Evolutionary conservation across 2,113 vertebrate species (phyloP).

Genomic region (Cheirogaleus medius): DNA sequence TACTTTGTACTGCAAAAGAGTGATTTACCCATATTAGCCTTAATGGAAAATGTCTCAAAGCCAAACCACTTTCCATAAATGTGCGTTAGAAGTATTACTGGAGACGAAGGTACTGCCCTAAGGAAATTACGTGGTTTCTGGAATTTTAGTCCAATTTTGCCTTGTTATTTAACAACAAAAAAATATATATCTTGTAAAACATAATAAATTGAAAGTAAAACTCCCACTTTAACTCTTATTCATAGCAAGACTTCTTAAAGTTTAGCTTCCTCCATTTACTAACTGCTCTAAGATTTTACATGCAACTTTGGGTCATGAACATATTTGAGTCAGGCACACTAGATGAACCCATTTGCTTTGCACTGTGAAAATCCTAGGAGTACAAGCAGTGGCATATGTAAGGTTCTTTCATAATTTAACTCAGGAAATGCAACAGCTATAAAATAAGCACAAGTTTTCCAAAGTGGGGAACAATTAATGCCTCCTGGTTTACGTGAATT

Average conservation of each 20-base stretch:
- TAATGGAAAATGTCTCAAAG: not conserved
- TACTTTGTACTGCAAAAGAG: not conserved
- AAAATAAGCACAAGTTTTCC: too few relatives aligned
- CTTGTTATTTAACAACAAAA: not conserved
- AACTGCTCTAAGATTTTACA: not conserved
- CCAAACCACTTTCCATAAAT: not conserved
- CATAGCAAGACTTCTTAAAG: not conserved
- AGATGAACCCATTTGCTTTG: not conserved
- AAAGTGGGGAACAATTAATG: not conserved
- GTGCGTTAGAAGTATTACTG: too few relatives aligned
- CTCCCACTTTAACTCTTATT: not conserved
- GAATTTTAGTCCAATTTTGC: not conserved
- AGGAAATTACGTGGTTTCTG: not conserved
- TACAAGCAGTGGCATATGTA: not conserved
- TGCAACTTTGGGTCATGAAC: not conserved
- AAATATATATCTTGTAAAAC: not conserved
- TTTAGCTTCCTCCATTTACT: not conserved
- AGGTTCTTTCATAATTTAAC: not conserved
- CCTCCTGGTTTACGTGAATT: not conserved
- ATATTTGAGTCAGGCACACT: not conserved
- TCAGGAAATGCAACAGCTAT: not conserved
- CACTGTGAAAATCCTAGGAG: not conserved
- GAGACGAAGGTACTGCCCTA: not conserved
- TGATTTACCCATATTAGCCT: not conserved
- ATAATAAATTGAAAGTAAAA: not conserved